phyloP scores from a whole-genome alignment of 1,140 invertebrate species.

The Conus betulinus region DNA sequence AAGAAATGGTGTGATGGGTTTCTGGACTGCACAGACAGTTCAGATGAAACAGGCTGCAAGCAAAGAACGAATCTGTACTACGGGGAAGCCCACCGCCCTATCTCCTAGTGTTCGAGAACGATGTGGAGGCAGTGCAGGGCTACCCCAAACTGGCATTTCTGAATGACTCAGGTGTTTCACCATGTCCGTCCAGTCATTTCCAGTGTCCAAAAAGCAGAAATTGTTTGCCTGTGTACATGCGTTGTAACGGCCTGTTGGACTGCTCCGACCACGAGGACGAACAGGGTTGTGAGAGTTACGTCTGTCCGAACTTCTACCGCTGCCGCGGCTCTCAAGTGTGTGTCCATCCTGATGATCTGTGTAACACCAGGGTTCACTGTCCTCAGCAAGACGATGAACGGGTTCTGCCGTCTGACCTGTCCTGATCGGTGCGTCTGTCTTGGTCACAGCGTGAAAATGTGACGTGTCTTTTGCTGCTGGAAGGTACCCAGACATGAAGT shows the following conservation, averaged over 20 bases:
- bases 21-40: neutral
- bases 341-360: slow-evolving; percentile 24
- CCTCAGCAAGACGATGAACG: slow-evolving; percentile 39
- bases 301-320: slow-evolving; percentile 37
- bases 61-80: neutral
- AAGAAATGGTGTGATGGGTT: neutral
- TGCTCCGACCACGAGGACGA: slow-evolving; percentile 17
- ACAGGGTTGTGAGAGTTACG: slow-evolving; percentile 8
- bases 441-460: slow-evolving; percentile 13
- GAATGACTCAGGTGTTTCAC: neutral
- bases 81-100: neutral
- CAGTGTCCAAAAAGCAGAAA: neutral
- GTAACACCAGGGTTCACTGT: slow-evolving; percentile 25
- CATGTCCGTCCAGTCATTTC: slow-evolving; percentile 17
- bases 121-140: neutral
- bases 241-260: slow-evolving; percentile 31
- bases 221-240: slow-evolving; percentile 20
- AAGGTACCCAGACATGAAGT: neutral
- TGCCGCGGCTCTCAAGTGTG: slow-evolving; percentile 30
- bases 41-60: neutral
- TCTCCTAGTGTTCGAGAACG: neutral
- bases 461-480: neutral
- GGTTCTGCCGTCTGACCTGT: slow-evolving; percentile 31
- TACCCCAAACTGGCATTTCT: neutral
- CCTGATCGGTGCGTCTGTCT: slow-evolving; percentile 49